These are phyloP conservation scores for Platyrinchus mystaceus DNA, from an alignment of 2,797 vertebrate species.

Conservation along the genomic window DNA sequence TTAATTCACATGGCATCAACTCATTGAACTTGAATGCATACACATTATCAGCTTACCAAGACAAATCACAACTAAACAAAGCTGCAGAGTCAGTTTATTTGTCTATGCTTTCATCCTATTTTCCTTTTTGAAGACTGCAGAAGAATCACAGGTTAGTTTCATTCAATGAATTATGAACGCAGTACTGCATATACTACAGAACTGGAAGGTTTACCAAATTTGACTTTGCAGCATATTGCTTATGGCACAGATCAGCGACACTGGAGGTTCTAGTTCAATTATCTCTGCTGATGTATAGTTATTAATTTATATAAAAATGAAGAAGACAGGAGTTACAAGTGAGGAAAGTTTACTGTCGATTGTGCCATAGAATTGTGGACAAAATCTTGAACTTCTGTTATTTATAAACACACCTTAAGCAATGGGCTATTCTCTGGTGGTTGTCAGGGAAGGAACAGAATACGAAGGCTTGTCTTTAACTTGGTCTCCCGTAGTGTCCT, in stretches of 20 bases:
- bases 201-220: neutral
- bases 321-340: neutral
- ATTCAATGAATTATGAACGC: neutral
- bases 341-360: neutral
- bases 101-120: neutral
- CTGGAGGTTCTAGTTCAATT: neutral
- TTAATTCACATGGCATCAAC: neutral
- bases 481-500: neutral
- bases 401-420: neutral
- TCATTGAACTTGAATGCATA: neutral
- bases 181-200: neutral
- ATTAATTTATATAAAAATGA: neutral
- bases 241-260: neutral
- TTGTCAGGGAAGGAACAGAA: neutral
- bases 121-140: neutral
- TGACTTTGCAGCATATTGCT: neutral
- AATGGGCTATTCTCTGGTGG: neutral
- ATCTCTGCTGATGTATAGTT: neutral
- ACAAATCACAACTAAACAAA: constrained; percentile 5
- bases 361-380: neutral
- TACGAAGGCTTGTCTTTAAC: neutral
- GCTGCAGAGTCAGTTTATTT: neutral
- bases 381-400: neutral
- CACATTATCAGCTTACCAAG: neutral
- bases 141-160: neutral